A percentile compares a stretch with the other conserved stretches of the same genome.
phyloP scores from a whole-genome alignment of 1,140 invertebrate genomes.

The Brachionus plicatilis region DNA sequence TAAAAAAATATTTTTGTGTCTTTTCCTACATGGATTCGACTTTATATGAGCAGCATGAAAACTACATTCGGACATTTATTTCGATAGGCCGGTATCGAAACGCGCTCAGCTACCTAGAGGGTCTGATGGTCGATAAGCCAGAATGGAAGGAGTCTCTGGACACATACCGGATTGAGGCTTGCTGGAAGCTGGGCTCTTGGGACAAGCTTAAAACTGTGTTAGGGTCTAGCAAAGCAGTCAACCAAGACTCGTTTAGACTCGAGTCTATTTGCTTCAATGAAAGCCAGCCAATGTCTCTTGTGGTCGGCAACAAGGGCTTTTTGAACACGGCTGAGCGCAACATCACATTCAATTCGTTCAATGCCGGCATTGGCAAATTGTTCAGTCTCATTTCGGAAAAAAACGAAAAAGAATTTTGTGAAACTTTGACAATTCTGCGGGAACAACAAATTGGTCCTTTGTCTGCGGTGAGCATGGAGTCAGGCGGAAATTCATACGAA shows the following conservation, averaged over 20 bases:
- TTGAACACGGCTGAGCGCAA: slow-evolving; percentile 1
- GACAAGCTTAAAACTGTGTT: slow-evolving; percentile 50
- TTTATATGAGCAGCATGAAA: slow-evolving; percentile 35
- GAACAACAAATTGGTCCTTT: slow-evolving; percentile 63
- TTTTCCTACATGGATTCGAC: too few relatives aligned
- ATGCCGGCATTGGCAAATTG: slow-evolving; percentile 27
- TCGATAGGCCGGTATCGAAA: slow-evolving; percentile 32
- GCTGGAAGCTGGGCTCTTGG: slow-evolving; percentile 79
- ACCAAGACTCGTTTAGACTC: slow-evolving; percentile 54
- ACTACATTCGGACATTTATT: slow-evolving; percentile 32
- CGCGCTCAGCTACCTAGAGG: slow-evolving; percentile 24
- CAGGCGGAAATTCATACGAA: slow-evolving; percentile 66
- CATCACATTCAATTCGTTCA: slow-evolving; percentile 22
- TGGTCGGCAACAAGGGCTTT: slow-evolving; percentile 8
- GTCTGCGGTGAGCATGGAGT: slow-evolving; percentile 61
- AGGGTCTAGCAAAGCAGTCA: slow-evolving; percentile 62
- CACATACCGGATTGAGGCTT: slow-evolving; percentile 66
- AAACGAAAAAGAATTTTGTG: not conserved
- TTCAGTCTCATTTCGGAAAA: not conserved
- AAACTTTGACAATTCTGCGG: not conserved
- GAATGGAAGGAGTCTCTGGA: slow-evolving; percentile 54
- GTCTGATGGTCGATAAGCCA: slow-evolving; percentile 42
- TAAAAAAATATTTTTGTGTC: too few relatives aligned
- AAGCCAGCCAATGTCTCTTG: not conserved
- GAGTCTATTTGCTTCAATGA: not conserved